These are phyloP conservation scores for Eupelmus urozonus DNA, from an alignment of 2,888 invertebrate species.

Conservation along the genomic window DNA sequence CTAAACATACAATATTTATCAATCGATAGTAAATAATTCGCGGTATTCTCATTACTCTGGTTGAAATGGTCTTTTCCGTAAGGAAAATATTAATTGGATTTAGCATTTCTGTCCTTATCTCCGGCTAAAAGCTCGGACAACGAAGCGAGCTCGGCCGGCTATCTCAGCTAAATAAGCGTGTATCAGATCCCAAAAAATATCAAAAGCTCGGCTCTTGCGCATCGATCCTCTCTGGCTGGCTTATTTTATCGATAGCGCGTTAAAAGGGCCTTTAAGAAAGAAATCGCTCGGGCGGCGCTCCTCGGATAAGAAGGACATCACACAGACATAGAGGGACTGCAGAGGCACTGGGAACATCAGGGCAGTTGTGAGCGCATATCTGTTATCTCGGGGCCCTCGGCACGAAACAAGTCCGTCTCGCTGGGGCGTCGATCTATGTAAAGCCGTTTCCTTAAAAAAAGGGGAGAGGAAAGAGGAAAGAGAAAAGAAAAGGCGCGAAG, in stretches of 20 bases:
- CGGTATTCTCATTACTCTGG: too few species aligned
- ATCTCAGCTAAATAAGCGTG: constrained; percentile 20
- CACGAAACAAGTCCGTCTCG: constrained; percentile 48
- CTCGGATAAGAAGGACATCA: constrained; percentile 13
- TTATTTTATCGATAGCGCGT: constrained; percentile 44
- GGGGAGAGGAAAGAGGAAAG: neutral
- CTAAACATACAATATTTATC: too few species aligned
- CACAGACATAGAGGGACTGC: too few species aligned
- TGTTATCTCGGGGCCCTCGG: constrained; percentile 43
- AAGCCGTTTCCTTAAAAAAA: too few species aligned
- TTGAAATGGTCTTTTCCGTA: too few species aligned
- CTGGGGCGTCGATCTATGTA: constrained; percentile 27
- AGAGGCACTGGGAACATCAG: too few species aligned
- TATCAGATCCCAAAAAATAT: constrained; percentile 55
- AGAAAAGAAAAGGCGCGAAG: neutral
- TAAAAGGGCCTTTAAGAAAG: constrained; percentile 65
- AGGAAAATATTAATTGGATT: too few species aligned
- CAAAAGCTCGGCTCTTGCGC: constrained; percentile 1
- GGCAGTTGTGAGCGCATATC: constrained; percentile 24
- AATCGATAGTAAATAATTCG: too few species aligned
- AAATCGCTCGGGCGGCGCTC: constrained; percentile 16
- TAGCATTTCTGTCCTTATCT: too few species aligned
- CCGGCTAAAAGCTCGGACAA: neutral
- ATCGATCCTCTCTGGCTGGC: neutral
- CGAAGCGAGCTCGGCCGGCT: neutral